phyloP scores from a whole-genome alignment of 2,797 vertebrate genomes.

The Gobio occitaniae region DNA sequence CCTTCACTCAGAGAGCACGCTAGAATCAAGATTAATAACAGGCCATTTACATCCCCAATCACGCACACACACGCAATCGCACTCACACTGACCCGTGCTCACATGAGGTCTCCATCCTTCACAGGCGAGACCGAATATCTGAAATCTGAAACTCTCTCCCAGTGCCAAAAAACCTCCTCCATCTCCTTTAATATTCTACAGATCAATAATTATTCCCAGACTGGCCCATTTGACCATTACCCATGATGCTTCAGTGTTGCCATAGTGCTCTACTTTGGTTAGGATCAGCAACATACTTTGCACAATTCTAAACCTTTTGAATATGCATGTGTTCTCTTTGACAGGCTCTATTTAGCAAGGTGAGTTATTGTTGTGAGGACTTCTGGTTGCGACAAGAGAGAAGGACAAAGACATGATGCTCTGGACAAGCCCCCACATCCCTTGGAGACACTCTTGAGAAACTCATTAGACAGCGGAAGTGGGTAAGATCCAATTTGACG shows the following conservation, averaged over 20 bases:
- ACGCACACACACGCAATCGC: constrained; percentile 47
- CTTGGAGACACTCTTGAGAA: constrained; percentile 53
- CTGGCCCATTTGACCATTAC: constrained; percentile 31
- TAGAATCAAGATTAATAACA: constrained; percentile 77
- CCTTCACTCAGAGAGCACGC: constrained; percentile 64
- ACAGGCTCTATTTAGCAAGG: neutral
- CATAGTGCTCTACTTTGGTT: constrained; percentile 23
- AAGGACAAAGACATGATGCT: constrained; percentile 48
- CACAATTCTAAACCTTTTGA: constrained; percentile 10
- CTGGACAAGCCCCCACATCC: constrained; percentile 39
- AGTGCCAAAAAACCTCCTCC: constrained; percentile 55
- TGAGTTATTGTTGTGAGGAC: constrained; percentile 28
- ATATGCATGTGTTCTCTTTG: constrained; percentile 20
- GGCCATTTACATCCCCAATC: constrained; percentile 73
- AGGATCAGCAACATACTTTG: constrained; percentile 8
- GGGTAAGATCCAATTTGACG: constrained; percentile 85
- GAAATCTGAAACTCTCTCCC: constrained; percentile 57
- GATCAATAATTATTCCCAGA: constrained; percentile 64
- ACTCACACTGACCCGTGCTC: constrained; percentile 38
- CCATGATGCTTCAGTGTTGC: constrained; percentile 12
- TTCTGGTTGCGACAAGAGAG: constrained; percentile 7
- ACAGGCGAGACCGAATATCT: constrained; percentile 47
- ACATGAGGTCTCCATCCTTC: constrained; percentile 51
- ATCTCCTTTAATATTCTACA: constrained; percentile 62
- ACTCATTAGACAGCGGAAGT: constrained; percentile 75